Evolutionary conservation across 2,888 invertebrate species (phyloP).

Genomic region (Crematogaster levior): DNA sequence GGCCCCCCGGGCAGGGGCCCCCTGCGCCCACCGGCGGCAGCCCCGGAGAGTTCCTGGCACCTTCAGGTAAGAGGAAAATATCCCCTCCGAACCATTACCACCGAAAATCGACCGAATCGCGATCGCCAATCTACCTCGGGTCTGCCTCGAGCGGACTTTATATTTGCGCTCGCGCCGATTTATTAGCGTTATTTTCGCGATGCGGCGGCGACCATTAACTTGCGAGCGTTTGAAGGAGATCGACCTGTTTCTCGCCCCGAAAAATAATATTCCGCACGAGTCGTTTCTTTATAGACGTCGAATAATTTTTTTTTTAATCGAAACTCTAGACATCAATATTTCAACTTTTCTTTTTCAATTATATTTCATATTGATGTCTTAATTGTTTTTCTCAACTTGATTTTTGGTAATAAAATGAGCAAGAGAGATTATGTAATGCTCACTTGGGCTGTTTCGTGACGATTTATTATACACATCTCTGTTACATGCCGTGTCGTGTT

Average conservation of each 20-base stretch:
- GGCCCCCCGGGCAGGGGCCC: constrained; percentile 84
- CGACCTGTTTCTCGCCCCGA: not conserved
- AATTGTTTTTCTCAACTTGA: not conserved
- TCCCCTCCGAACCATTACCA: constrained; percentile 25
- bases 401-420: not conserved
- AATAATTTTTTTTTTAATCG: constrained; percentile 5
- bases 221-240: constrained; percentile 9
- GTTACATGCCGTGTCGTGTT: constrained; percentile 39
- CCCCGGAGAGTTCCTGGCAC: constrained; percentile 84
- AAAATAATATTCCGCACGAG: not conserved
- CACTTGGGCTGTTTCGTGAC: constrained; percentile 22
- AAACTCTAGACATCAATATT: not conserved
- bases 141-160: constrained; percentile 32
- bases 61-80: constrained; percentile 79
- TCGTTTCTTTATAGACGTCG: not conserved
- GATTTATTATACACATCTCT: constrained; percentile 39
- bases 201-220: constrained; percentile 17
- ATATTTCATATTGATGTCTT: not conserved
- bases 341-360: not conserved
- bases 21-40: constrained; percentile 84
- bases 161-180: constrained; percentile 35
- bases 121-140: constrained; percentile 30
- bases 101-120: constrained; percentile 44
- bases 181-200: constrained; percentile 31
- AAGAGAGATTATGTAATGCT: not conserved